A percentile compares a stretch with the other conserved stretches of the same genome.
Conservation (phyloP, 2,113 vertebrate genomes). For the Reinhardtius hippoglossoides region DNA sequence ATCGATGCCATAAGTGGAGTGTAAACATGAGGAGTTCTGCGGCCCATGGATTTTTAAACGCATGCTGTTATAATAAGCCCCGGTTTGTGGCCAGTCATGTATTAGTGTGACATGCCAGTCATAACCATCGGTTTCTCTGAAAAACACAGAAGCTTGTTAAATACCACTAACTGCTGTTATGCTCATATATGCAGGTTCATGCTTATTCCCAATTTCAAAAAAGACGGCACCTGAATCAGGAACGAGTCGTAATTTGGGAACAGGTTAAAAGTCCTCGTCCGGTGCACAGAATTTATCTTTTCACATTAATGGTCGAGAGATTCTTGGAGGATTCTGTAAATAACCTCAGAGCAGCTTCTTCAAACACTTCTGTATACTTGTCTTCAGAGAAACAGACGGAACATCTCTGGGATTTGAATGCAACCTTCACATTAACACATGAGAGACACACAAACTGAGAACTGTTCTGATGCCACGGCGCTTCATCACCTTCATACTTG, state of each 20-base stretch:
- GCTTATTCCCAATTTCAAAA: too few relatives aligned
- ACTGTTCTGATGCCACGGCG: slow-evolving; percentile 21
- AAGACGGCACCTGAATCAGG: not conserved
- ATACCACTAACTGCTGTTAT: too few relatives aligned
- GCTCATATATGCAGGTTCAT: too few relatives aligned
- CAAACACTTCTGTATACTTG: not conserved
- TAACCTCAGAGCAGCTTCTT: too few relatives aligned
- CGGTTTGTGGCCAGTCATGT: slow-evolving; percentile 6
- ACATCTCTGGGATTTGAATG: not conserved
- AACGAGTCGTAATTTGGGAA: not conserved
- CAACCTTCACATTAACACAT: not conserved
- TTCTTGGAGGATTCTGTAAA: not conserved
- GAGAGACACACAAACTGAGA: slow-evolving; percentile 26
- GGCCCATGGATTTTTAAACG: slow-evolving; percentile 38
- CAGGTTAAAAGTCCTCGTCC: not conserved
- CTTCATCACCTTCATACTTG: slow-evolving; percentile 20
- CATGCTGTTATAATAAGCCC: slow-evolving; percentile 25
- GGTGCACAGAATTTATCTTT: not conserved
- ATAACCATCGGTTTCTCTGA: not conserved
- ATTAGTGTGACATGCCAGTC: not conserved
- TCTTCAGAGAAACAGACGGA: not conserved
- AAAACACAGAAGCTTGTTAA: not conserved
- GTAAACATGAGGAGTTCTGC: slow-evolving; percentile 63
- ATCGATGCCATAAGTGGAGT: slow-evolving; percentile 39
- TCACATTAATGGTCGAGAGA: not conserved